Evolutionary conservation across 2,888 invertebrate species (phyloP).

Genomic region (Rhaphigaster nebulosa): DNA sequence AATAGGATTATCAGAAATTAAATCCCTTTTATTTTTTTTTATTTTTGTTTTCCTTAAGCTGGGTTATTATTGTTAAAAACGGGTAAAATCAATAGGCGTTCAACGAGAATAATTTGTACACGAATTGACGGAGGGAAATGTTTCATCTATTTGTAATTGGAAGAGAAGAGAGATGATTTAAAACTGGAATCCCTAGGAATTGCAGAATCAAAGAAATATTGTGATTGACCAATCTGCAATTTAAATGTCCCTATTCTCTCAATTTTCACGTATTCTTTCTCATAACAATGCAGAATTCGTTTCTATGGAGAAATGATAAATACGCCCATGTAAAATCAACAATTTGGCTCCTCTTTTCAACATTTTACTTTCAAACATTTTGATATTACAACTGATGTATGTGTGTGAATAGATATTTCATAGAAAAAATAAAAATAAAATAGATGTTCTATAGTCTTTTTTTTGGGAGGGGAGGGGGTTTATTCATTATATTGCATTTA

Average conservation of each 20-base stretch:
- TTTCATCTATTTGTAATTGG: background rate
- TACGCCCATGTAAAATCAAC: background rate
- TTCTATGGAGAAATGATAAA: background rate
- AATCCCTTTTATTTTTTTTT: too few species aligned
- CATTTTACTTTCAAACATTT: background rate
- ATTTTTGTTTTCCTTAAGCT: too few species aligned
- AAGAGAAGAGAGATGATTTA: background rate
- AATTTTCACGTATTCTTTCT: background rate
- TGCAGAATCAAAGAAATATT: background rate
- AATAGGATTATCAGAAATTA: too few species aligned
- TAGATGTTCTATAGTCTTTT: too few species aligned
- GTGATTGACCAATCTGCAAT: conserved; percentile 28
- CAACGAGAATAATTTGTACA: background rate
- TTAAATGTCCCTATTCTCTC: background rate
- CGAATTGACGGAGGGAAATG: background rate
- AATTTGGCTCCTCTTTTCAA: background rate
- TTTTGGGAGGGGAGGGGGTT: too few species aligned
- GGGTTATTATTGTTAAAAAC: too few species aligned
- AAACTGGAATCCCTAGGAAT: background rate
- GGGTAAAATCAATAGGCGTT: background rate
- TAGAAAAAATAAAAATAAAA: too few species aligned
- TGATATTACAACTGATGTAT: background rate
- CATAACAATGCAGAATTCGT: background rate
- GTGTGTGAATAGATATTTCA: too few species aligned
- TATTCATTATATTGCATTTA: too few species aligned